Evolutionary conservation across 1,140 invertebrate genomes (phyloP).

Genomic region (Euwallacea similis): DNA sequence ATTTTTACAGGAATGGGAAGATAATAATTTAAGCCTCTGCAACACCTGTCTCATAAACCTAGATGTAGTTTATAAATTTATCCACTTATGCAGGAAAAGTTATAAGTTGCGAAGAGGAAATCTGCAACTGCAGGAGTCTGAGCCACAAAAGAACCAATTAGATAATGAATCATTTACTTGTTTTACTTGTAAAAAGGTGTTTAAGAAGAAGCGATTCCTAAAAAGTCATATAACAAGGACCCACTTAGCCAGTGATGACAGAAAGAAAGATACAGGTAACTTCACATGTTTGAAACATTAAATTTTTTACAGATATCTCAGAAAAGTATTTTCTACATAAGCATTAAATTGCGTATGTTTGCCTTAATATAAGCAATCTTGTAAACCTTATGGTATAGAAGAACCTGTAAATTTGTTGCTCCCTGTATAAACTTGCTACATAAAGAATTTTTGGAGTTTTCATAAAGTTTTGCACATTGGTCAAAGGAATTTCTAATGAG

Average conservation of each 20-base stretch:
- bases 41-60: conserved; percentile 31
- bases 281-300: conserved; percentile 2
- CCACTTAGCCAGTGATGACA: conserved; percentile 7
- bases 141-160: conserved; percentile 10
- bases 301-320: conserved; percentile 4
- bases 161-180: conserved; percentile 26
- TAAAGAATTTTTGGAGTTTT: not conserved
- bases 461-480: no score
- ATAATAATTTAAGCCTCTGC: conserved; percentile 29
- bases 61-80: conserved; percentile 35
- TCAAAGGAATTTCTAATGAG: no score
- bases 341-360: no score
- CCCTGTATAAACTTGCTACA: not conserved
- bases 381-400: not conserved
- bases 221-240: conserved; percentile 37
- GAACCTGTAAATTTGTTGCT: not conserved
- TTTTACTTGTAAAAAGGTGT: conserved; percentile 37
- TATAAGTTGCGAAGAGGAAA: conserved; percentile 27
- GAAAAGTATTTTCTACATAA: not conserved
- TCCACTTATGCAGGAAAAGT: conserved; percentile 35
- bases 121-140: conserved; percentile 18
- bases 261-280: conserved; percentile 11
- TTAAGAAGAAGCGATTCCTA: conserved; percentile 34
- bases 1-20: conserved; percentile 36
- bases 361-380: no score